Conservation (phyloP, 1,140 invertebrate species). For the Gerris buenoi region DNA sequence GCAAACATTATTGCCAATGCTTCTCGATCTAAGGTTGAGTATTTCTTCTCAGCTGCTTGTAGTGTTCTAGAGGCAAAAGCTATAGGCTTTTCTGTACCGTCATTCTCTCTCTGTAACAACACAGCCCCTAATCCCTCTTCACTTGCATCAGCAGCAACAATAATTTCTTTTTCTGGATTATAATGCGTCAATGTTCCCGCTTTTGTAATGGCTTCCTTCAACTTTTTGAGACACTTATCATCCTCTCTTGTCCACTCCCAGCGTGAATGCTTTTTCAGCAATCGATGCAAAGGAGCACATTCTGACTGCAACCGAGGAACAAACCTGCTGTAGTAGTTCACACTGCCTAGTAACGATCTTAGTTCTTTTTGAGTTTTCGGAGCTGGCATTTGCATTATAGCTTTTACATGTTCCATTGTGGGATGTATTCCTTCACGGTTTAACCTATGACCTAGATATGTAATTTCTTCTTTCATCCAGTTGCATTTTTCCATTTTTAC, state of each 20-base stretch:
- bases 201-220: slow-evolving; percentile 12
- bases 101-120: slow-evolving; percentile 23
- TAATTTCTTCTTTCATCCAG: not conserved
- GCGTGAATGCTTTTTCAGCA: slow-evolving; percentile 14
- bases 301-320: slow-evolving; percentile 9
- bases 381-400: not conserved
- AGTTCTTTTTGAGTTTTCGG: not conserved
- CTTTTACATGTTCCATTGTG: slow-evolving; percentile 2
- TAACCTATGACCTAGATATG: slow-evolving; percentile 9
- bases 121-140: slow-evolving; percentile 26
- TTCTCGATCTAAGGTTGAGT: slow-evolving; percentile 37
- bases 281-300: slow-evolving; percentile 11
- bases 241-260: slow-evolving; percentile 15
- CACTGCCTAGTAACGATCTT: slow-evolving; percentile 16
- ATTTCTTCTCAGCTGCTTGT: slow-evolving; percentile 31
- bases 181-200: slow-evolving; percentile 20
- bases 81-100: slow-evolving; percentile 25
- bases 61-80: slow-evolving; percentile 30
- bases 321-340: slow-evolving; percentile 18
- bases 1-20: slow-evolving; percentile 33
- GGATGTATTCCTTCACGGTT: slow-evolving; percentile 2
- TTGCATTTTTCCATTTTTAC: slow-evolving; percentile 7
- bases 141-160: slow-evolving; percentile 26
- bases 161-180: slow-evolving; percentile 21
- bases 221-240: slow-evolving; percentile 14